A percentile compares a stretch with the other conserved stretches of the same genome.
These are phyloP conservation scores for Bombus picipes DNA, from an alignment of 1,140 invertebrate species.

Conservation along the genomic window DNA sequence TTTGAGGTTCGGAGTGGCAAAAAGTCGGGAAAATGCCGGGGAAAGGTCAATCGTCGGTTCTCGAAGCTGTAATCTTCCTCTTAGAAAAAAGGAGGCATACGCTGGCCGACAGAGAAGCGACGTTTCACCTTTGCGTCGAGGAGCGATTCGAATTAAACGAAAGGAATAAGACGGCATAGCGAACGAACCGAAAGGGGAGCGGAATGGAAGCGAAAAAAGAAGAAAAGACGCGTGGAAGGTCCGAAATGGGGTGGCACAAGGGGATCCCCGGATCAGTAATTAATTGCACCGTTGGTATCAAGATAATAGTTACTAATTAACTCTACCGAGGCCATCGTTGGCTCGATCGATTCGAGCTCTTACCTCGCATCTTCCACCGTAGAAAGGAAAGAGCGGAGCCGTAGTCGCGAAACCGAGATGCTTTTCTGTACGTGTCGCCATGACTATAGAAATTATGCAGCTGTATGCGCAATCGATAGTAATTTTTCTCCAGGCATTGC, in stretches of 20 bases:
- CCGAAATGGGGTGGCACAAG: slow-evolving; percentile 9
- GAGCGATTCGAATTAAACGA: not conserved
- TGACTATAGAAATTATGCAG: slow-evolving; percentile 12
- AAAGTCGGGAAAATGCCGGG: not conserved
- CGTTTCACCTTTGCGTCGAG: slow-evolving; percentile 17
- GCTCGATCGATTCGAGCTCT: slow-evolving; percentile 36
- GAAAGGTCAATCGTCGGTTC: not conserved
- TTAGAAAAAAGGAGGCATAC: not conserved
- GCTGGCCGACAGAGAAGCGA: not conserved
- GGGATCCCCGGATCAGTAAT: slow-evolving; percentile 43
- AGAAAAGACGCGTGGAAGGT: slow-evolving; percentile 3
- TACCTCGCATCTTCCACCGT: not conserved
- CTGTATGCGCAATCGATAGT: slow-evolving; percentile 3
- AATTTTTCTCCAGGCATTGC: slow-evolving; percentile 49
- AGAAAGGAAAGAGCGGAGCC: not conserved
- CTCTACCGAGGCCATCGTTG: slow-evolving; percentile 29
- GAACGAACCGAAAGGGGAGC: not conserved
- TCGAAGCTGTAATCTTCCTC: not conserved
- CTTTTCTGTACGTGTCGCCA: not conserved
- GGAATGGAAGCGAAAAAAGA: not conserved
- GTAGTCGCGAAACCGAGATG: not conserved
- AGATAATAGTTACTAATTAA: slow-evolving; percentile 71
- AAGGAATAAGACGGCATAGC: not conserved
- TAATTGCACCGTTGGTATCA: slow-evolving; percentile 60
- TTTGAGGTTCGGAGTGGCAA: not conserved